phyloP scores from a whole-genome alignment of 2,113 vertebrate species.

The Lethenteron reissneri region DNA sequence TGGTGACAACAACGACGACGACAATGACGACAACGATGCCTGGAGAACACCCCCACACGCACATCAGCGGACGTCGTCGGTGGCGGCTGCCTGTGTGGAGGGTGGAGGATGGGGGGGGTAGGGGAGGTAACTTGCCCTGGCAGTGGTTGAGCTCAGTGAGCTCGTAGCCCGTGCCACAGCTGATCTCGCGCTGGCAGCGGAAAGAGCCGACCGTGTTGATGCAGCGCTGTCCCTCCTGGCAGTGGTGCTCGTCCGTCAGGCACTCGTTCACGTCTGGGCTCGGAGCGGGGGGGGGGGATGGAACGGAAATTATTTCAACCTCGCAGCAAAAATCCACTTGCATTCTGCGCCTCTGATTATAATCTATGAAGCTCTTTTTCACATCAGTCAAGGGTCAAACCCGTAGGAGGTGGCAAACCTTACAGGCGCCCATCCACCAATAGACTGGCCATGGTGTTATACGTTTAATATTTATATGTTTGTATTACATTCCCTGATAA shows the following conservation, averaged over 20 bases:
- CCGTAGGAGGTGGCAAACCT: background rate
- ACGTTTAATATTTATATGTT: too few relatives aligned
- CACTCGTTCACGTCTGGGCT: constrained; percentile 69
- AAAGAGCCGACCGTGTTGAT: constrained; percentile 61
- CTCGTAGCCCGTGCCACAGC: constrained; percentile 87
- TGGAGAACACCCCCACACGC: too few relatives aligned
- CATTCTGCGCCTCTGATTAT: too few relatives aligned
- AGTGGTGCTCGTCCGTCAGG: constrained; percentile 40
- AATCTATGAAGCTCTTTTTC: background rate
- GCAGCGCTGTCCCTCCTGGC: constrained; percentile 52
- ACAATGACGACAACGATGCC: too few relatives aligned
- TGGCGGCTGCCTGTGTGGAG: too few relatives aligned
- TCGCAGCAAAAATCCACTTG: too few relatives aligned
- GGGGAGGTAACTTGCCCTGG: constrained; percentile 32
- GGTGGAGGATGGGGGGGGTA: too few relatives aligned
- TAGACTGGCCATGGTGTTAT: too few relatives aligned
- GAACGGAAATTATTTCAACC: too few relatives aligned
- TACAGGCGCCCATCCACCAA: background rate
- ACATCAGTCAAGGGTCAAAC: background rate
- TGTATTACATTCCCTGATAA: too few relatives aligned
- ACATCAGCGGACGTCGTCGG: too few relatives aligned
- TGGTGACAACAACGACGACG: too few relatives aligned
- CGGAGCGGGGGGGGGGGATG: background rate
- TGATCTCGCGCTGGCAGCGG: constrained; percentile 72
- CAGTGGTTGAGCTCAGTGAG: constrained; percentile 69